Conservation (phyloP, 2,888 invertebrate species). For the Diaperis boleti region DNA sequence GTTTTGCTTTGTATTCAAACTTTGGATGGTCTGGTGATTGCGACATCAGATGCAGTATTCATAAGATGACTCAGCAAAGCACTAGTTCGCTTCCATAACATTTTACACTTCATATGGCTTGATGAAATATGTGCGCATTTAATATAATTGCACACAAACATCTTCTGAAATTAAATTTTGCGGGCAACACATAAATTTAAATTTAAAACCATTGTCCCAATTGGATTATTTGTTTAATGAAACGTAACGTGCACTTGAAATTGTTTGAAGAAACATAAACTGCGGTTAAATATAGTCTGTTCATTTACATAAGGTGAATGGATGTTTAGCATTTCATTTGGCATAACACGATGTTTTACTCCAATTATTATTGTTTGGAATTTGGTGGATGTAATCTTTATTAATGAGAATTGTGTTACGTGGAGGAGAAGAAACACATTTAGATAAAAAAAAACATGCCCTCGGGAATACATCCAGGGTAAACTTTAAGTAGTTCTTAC, state of each 20-base stretch:
- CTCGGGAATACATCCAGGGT: background rate
- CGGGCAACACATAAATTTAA: conserved; percentile 5
- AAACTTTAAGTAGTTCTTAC: background rate
- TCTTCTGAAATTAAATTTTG: background rate
- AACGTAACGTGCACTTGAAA: conserved; percentile 33
- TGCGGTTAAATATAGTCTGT: conserved; percentile 40
- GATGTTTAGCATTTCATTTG: conserved; percentile 18
- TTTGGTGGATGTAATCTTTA: no score
- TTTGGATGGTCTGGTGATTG: no score
- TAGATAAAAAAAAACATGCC: background rate
- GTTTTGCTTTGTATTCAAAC: no score
- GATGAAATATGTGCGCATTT: no score
- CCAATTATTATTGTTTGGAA: no score
- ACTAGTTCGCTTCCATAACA: no score
- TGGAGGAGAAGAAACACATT: no score
- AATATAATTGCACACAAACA: no score
- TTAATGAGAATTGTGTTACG: no score
- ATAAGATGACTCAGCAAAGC: no score
- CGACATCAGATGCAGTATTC: no score
- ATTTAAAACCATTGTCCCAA: conserved; percentile 17
- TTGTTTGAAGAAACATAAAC: conserved; percentile 37
- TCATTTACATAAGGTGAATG: conserved; percentile 29
- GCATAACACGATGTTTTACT: conserved; percentile 7
- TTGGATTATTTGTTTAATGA: conserved; percentile 39
- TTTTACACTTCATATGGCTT: no score